Evolutionary conservation across 2,797 vertebrate species (phyloP).

Genomic region (Phataginus tricuspis): DNA sequence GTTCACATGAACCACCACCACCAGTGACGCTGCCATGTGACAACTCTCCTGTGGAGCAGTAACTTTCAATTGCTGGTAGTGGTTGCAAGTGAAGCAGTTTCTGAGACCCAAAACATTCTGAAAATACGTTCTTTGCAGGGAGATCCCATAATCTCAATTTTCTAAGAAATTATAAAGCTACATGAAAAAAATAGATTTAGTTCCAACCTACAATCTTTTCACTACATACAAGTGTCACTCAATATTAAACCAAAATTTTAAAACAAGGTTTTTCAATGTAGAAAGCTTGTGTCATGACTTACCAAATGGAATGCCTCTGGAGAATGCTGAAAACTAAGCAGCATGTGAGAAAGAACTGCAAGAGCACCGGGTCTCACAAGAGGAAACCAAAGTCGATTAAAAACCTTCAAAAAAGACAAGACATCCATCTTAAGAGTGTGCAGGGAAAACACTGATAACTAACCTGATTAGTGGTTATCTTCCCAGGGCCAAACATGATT

Average conservation of each 20-base stretch:
- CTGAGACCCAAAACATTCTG: neutral
- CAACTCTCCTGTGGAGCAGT: neutral
- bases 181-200: neutral
- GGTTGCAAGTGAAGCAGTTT: neutral
- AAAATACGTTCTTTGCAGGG: constrained; percentile 6
- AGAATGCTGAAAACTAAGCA: constrained; percentile 99
- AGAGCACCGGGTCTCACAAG: constrained; percentile 97
- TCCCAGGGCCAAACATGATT: neutral
- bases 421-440: neutral
- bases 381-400: constrained; percentile 98
- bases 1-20: neutral
- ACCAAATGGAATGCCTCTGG: constrained; percentile 99
- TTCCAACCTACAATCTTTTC: neutral
- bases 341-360: constrained; percentile 97
- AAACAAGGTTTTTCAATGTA: neutral
- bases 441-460: neutral
- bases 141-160: constrained; percentile 29
- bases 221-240: neutral
- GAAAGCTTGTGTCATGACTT: constrained; percentile 75
- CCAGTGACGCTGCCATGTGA: neutral
- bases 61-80: neutral
- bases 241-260: neutral
- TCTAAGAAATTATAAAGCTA: constrained; percentile 32
- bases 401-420: constrained; percentile 89
- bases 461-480: neutral